Evolutionary conservation across 2,888 invertebrate species (phyloP), one percentile per base, ranked within the genome.

Genomic region (Hoplodrina ambigua): DNA sequence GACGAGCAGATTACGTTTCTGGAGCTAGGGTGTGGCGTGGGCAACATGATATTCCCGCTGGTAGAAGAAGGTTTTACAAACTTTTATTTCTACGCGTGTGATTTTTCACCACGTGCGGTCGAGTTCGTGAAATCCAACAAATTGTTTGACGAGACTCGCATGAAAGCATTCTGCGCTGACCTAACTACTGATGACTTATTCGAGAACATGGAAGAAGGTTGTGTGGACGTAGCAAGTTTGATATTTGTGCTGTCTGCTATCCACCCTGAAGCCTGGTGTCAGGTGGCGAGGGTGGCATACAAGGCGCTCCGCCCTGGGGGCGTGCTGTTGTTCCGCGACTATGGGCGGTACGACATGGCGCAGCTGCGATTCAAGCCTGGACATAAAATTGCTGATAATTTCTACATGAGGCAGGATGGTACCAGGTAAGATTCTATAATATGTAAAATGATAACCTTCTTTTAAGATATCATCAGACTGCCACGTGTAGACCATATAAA

Each of bases 171-270:
- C 89, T 98, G 98, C 81, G 97, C 97, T 82, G 99, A 99, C 94
- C 96, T 99, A 67, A 98, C 99, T 0, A 96, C 96, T 7, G 96
- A 97, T 33, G 93, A 97, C 73, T 96, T 98, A 65, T 96, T 97
- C 78, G 91, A 96, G n/a, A 93, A 96, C 64, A 90, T 97, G 58
- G 76, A 85, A 3, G 87, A 90, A 56, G 89, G 87, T 19, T 94
- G 96, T 41, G 96, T 99, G 1, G 98, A 99, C 90, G 96, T 99
- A 41, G 97, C 97, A 2, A 99, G 99, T 20, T 93, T 99, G 88
- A 98, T 99, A 75, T 99, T 99, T 96, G 99, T 99, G 0, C 92
- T 99, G 50, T 99, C 99, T 0, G 98, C 99, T 0, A 97, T 99
- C 80, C 98, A 98, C 93, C 99, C 99, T 0, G 96, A 97, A 0